phyloP scores from a whole-genome alignment of 2,797 vertebrate genomes.

The Epinephelus coioides region DNA sequence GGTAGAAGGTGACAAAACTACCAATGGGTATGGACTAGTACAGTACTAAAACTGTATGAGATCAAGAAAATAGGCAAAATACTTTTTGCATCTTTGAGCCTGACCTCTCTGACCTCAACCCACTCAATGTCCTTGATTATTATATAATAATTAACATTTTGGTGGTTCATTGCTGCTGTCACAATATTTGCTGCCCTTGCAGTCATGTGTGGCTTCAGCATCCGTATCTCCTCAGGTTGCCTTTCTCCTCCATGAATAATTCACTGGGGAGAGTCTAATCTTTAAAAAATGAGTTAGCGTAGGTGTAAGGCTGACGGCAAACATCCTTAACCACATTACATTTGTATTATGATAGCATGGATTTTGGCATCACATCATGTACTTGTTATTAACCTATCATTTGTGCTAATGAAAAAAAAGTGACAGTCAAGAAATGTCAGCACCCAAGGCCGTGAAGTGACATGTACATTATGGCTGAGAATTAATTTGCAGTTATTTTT shows the following conservation, averaged over 20 bases:
- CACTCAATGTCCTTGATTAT: constrained; percentile 38
- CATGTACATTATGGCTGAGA: no score
- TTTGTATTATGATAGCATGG: neutral
- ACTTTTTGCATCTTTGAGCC: neutral
- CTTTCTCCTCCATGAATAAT: constrained; percentile 54
- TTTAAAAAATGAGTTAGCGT: constrained; percentile 38
- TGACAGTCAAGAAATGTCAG: neutral
- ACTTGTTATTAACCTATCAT: neutral
- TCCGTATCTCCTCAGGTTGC: constrained; percentile 47
- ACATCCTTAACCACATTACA: constrained; percentile 3
- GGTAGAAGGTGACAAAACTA: no score
- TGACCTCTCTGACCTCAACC: constrained; percentile 26
- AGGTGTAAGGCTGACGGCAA: constrained; percentile 26
- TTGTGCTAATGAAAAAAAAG: neutral
- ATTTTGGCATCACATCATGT: neutral
- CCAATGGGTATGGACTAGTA: no score
- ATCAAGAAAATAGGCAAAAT: constrained; percentile 4
- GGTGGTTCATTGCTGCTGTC: neutral
- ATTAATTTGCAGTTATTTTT: no score
- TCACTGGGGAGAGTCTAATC: constrained; percentile 35
- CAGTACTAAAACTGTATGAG: neutral
- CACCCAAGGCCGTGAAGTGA: no score
- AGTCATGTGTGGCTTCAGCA: constrained; percentile 10
- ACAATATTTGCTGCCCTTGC: constrained; percentile 4
- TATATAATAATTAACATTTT: constrained; percentile 23